Evolutionary conservation across 2,888 invertebrate genomes (phyloP), one percentile per base, ranked within the genome.

Genomic region (Beris morrisii): DNA sequence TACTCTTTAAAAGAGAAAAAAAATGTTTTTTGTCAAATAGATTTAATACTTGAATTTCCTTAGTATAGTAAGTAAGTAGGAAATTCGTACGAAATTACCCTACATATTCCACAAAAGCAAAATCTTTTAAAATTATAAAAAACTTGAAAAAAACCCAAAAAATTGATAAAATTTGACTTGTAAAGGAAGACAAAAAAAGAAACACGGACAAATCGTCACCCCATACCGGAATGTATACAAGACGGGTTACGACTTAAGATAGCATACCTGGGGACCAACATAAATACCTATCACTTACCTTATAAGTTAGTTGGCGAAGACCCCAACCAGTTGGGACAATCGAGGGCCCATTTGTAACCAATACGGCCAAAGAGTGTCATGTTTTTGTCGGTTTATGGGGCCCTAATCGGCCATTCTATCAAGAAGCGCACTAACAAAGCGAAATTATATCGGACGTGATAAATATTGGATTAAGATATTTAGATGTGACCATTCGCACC

Each of bases 351-450:
- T 69, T 69, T 69, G 69, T 69, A 69, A 64, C 69, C 50, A 67
- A 67, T 67, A 67, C 67, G 69, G 69, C 67, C 59, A 50, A 50
- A 69, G 53, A 58, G 64, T 79, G 80, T 80, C 79, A 79, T 79
- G 79, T 79, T 80, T 79, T 79, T 79, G 79, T 80, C 79, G 80
- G 77, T 79, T 79, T 79, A 79, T 79, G 76, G 78, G 77, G 79
- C 79, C 79, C 80, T 79, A 79, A 79, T 79, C 79, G 80, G 76
- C 78, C 75, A 78, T 80, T 79, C 79, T 78, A 79, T 79, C 80
- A 80, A 78, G 78, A 79, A 78, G 79, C 80, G 78, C 76, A 78
- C 78, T 77, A 79, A 78, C 77, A 75, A 78, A 76, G 61, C 67
- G 70, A 72, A 72, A 72, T 70, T 71, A 71, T 71, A 72, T 71